phyloP scores from a whole-genome alignment of 2,888 invertebrate species.

The Polia nebulosa region DNA sequence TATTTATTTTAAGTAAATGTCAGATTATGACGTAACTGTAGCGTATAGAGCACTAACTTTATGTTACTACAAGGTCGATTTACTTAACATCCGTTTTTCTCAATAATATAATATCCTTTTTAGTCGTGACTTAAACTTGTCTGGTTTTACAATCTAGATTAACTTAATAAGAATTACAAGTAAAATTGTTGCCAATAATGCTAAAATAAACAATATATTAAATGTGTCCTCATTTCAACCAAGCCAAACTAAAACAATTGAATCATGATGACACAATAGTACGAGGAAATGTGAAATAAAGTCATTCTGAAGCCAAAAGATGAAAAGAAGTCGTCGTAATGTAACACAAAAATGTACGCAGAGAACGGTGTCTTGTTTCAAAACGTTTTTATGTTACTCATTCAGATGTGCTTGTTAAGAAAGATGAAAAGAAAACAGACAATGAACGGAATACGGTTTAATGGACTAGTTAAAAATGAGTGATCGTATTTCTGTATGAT shows the following conservation, averaged over 20 bases:
- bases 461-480: slow-evolving; percentile 34
- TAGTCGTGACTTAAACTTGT: slow-evolving; percentile 25
- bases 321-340: slow-evolving; percentile 50
- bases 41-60: slow-evolving; percentile 15
- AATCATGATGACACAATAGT: slow-evolving; percentile 43
- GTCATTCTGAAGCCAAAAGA: slow-evolving; percentile 37
- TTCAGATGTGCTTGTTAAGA: slow-evolving; percentile 39
- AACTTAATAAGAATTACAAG: slow-evolving; percentile 18
- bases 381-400: slow-evolving; percentile 43
- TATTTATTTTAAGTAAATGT: slow-evolving; percentile 33
- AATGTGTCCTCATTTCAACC: slow-evolving; percentile 26
- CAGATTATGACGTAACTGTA: slow-evolving; percentile 41
- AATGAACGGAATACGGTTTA: slow-evolving; percentile 18
- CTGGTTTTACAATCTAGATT: slow-evolving; percentile 8
- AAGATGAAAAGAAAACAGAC: slow-evolving; percentile 47
- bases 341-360: slow-evolving; percentile 52
- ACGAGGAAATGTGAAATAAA: slow-evolving; percentile 45
- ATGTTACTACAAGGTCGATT: slow-evolving; percentile 35
- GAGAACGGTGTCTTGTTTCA: slow-evolving; percentile 60
- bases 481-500: slow-evolving; percentile 20
- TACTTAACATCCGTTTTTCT: slow-evolving; percentile 48
- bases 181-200: background rate
- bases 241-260: slow-evolving; percentile 43
- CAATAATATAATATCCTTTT: slow-evolving; percentile 32
- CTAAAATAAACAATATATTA: slow-evolving; percentile 7